phyloP scores from a whole-genome alignment of 2,113 vertebrate genomes.

The Zapornia atra region DNA sequence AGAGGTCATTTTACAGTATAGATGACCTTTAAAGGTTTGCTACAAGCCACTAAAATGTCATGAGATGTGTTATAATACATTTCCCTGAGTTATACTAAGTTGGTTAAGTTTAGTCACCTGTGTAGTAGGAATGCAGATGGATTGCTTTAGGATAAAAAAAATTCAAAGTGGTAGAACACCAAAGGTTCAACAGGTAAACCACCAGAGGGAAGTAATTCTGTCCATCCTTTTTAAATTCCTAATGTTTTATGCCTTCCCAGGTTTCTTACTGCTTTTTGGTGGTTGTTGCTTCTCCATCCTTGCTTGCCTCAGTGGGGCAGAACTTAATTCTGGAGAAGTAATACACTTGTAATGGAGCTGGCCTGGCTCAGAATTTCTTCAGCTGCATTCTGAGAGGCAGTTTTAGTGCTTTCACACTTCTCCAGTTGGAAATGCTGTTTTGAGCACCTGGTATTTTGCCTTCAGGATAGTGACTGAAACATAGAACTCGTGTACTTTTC shows the following conservation, averaged over 20 bases:
- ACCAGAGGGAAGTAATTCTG: not conserved
- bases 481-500: not conserved
- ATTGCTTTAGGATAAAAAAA: not conserved
- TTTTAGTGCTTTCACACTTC: not conserved
- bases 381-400: not conserved
- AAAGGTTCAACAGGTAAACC: not conserved
- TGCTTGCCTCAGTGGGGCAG: not conserved
- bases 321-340: not conserved
- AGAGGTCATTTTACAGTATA: not conserved
- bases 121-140: not conserved
- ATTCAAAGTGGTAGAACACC: not conserved
- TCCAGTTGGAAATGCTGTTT: not conserved
- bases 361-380: not conserved
- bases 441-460: not conserved
- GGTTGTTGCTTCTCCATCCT: not conserved
- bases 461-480: not conserved
- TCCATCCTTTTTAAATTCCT: not conserved
- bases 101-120: not conserved
- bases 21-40: not conserved
- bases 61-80: not conserved
- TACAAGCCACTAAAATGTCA: not conserved
- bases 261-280: not conserved
- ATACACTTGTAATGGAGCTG: not conserved
- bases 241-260: not conserved
- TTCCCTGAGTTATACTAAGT: not conserved